Percentiles rank a stretch among this genome's conserved stretches.
phyloP scores from a whole-genome alignment of 2,888 invertebrate genomes.

The Himalopsyche anomala region DNA sequence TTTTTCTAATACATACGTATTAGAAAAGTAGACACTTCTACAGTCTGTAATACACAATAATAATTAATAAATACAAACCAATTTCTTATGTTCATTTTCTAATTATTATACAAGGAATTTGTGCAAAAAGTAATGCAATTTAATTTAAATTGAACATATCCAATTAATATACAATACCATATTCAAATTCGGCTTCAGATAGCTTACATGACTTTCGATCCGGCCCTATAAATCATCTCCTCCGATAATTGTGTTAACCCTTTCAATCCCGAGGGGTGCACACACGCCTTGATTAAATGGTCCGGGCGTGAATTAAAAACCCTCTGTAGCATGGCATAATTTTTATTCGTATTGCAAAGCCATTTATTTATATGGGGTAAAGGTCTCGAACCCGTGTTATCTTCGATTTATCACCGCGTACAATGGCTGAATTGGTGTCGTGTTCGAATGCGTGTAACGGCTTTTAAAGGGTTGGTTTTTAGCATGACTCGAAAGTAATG shows the following conservation, averaged over 20 bases:
- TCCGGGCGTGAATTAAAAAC: constrained; percentile 51
- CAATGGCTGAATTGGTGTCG: constrained; percentile 38
- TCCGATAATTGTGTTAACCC: constrained; percentile 62
- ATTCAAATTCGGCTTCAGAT: constrained; percentile 2
- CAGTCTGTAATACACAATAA: too few species aligned
- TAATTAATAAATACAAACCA: too few species aligned
- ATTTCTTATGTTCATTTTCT: too few species aligned
- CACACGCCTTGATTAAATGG: constrained; percentile 46
- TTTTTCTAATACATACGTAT: too few species aligned
- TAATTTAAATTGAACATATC: background rate
- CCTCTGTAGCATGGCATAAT: constrained; percentile 41
- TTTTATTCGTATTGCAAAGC: constrained; percentile 38
- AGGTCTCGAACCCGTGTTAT: constrained; percentile 40
- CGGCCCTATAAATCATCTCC: constrained; percentile 59
- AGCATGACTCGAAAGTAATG: constrained; percentile 31
- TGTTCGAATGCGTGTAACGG: constrained; percentile 42
- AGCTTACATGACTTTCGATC: constrained; percentile 36
- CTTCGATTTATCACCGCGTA: constrained; percentile 40
- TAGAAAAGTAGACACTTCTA: too few species aligned
- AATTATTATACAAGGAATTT: too few species aligned
- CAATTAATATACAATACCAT: constrained; percentile 7
- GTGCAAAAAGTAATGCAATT: too few species aligned
- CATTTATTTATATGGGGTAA: constrained; percentile 38
- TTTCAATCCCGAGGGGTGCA: constrained; percentile 46
- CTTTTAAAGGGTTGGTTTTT: constrained; percentile 27